phyloP scores from a whole-genome alignment of 2,888 invertebrate genomes.

The Hartigia nigra region DNA sequence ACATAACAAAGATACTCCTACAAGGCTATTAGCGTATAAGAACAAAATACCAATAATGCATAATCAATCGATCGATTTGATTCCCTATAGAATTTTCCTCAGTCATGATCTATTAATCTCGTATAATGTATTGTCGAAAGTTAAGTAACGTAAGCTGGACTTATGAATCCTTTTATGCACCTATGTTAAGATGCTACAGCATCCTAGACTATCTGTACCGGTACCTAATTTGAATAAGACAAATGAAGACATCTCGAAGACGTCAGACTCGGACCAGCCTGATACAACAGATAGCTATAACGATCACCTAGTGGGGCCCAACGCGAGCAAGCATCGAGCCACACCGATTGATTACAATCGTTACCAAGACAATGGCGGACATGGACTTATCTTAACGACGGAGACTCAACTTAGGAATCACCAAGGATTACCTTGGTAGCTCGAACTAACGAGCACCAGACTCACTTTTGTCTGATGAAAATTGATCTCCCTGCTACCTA shows the following conservation, averaged over 20 bases:
- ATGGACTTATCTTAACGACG: slow-evolving; percentile 49
- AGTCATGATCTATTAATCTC: background rate
- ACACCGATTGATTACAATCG: slow-evolving; percentile 40
- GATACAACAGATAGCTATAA: slow-evolving; percentile 34
- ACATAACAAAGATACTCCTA: background rate
- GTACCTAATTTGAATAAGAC: slow-evolving; percentile 54
- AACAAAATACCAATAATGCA: background rate
- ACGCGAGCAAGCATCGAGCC: slow-evolving; percentile 18
- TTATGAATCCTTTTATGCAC: background rate
- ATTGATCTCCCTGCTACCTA: slow-evolving; percentile 36
- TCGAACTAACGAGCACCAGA: slow-evolving; percentile 26
- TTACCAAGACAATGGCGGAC: slow-evolving; percentile 56
- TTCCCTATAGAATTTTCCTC: background rate
- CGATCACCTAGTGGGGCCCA: slow-evolving; percentile 11
- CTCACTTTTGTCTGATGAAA: slow-evolving; percentile 44
- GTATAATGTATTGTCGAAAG: background rate
- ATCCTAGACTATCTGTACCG: slow-evolving; percentile 4
- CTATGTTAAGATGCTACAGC: background rate
- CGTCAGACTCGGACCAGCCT: slow-evolving; percentile 33
- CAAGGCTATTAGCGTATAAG: background rate
- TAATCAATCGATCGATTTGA: background rate
- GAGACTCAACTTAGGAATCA: slow-evolving; percentile 37
- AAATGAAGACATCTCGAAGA: slow-evolving; percentile 53
- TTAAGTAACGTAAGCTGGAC: background rate
- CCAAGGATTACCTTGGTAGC: slow-evolving; percentile 40